Conservation (phyloP, 1,140 invertebrate genomes). For the Paralvinella palmiformis region DNA sequence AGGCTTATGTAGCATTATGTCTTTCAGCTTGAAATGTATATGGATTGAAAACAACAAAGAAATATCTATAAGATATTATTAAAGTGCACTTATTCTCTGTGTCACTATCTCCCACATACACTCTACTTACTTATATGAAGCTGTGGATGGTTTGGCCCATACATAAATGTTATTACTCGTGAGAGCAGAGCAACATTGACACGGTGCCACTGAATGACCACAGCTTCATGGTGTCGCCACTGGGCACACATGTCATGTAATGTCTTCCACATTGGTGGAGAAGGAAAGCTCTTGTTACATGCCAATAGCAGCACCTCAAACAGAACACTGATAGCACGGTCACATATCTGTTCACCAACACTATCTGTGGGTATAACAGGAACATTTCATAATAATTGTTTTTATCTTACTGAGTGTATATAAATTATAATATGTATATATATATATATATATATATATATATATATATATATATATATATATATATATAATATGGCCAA, state of each 20-base stretch:
- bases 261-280: constrained; percentile 92
- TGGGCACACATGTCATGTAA: constrained; percentile 83
- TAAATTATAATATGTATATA: too few relatives aligned
- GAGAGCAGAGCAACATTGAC: constrained; percentile 84
- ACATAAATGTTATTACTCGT: constrained; percentile 77
- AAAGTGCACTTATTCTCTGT: too few relatives aligned
- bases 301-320: constrained; percentile 93
- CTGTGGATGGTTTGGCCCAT: constrained; percentile 63
- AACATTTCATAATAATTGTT: too few relatives aligned
- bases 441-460: too few relatives aligned
- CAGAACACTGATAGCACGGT: constrained; percentile 82
- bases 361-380: constrained; percentile 72
- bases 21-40: too few relatives aligned
- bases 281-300: constrained; percentile 82
- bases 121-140: constrained; percentile 10
- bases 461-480: too few relatives aligned
- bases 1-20: too few relatives aligned
- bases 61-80: too few relatives aligned
- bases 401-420: too few relatives aligned
- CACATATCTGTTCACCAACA: constrained; percentile 89
- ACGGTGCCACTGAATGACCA: constrained; percentile 89
- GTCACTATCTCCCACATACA: not conserved
- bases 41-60: too few relatives aligned
- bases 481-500: too few relatives aligned
- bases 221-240: constrained; percentile 85